Base-by-base conservation (phyloP, 1,140 invertebrate species). In the Oscheius sp. region DNA sequence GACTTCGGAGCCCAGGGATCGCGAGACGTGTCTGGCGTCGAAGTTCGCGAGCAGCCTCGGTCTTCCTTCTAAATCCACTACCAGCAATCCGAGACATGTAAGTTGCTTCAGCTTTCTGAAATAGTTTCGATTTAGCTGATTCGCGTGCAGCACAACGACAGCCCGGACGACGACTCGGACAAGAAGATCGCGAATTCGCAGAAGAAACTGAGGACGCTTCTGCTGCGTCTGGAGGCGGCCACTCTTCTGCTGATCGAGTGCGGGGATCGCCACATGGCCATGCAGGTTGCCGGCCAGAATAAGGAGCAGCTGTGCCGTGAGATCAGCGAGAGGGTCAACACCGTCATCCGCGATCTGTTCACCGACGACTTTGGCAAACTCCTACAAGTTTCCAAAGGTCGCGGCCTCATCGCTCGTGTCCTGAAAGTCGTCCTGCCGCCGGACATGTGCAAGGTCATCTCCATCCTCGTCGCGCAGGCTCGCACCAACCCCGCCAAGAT, bases 221-320 rank as follows among this genome's bases (percentile, higher is more conserved):
- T 63, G 26, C 58, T 81, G 31, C 63, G 75, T 34, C n/a, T 71
- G 3, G 69, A 71, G 52, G 36, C 32, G 3, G 78, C 81, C 4
- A 49, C 82, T 2, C 34, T 76, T 2, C 46, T 81, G n/a, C 59
- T 70, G 15, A 83, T 81, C 58, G 80, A 81, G 64, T 82, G 80
- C 46, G 35, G 73, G 23, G 81, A 78, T 32, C 42, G 78, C 10
- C 31, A 64, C 46, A 20, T 71, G 31, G 46, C 42, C 23, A 10
- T 52, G 52, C 28, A 69, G 73, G 45, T 78, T 82, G 26, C 62
- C 76, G 31, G 38, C 62, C 29, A 45, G 42, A 35, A 42, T 32
- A 63, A 59, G 23, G 28, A 28, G 28, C 20, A 10, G 20, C 32
- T 34, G 35, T 35, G 4, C 23, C 29, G 31, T 36, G 29, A 42